Conservation (phyloP, 1,140 invertebrate genomes). For the Homarus americanus region DNA sequence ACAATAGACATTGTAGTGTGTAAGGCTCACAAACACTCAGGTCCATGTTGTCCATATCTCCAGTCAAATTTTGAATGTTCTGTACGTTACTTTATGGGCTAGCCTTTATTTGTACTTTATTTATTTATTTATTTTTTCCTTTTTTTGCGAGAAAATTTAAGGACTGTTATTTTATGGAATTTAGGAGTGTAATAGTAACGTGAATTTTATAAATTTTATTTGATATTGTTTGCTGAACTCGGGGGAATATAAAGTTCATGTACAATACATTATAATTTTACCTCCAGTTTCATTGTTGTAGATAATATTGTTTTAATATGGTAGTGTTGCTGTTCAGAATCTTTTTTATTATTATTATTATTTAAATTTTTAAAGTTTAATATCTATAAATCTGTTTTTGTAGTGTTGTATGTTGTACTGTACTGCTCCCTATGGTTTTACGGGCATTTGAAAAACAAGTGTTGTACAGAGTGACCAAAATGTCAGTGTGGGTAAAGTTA, state of each 20-base stretch:
- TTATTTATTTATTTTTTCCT: constrained; percentile 1
- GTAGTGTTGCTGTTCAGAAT: not conserved
- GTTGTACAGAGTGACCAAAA: not conserved
- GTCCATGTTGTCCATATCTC: constrained; percentile 60
- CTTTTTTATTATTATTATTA: not conserved
- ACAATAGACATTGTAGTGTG: constrained; percentile 36
- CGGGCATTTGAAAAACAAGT: not conserved
- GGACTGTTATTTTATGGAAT: not conserved
- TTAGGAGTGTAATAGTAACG: not conserved
- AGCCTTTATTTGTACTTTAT: no score
- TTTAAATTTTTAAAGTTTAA: not conserved
- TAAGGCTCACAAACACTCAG: constrained; percentile 64
- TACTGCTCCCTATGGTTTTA: not conserved
- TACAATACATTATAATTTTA: not conserved
- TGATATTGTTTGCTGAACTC: not conserved
- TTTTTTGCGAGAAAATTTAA: not conserved
- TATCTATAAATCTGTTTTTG: not conserved
- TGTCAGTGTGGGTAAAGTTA: not conserved
- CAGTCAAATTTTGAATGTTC: constrained; percentile 17
- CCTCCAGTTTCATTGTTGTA: not conserved
- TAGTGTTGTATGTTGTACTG: not conserved
- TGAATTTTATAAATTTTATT: not conserved
- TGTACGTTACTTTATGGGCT: constrained; percentile 4
- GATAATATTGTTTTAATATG: not conserved
- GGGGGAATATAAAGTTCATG: not conserved